phyloP scores from a whole-genome alignment of 2,113 vertebrate species.

The Perca schrenkii region DNA sequence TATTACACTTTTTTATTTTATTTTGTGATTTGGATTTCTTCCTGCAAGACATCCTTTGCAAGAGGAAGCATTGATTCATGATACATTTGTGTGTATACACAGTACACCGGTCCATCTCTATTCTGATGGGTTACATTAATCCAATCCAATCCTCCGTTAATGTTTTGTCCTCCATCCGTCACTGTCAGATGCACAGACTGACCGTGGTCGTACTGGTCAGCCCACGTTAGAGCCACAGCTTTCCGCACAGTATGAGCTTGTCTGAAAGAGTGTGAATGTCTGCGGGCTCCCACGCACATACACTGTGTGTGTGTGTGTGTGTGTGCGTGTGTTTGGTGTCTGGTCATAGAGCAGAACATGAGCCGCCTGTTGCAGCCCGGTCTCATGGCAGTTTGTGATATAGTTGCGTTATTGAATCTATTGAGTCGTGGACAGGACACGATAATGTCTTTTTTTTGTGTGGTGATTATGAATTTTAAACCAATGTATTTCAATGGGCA shows the following conservation, averaged over 20 bases:
- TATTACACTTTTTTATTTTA: not conserved
- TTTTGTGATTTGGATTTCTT: not conserved
- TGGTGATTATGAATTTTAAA: too few relatives aligned
- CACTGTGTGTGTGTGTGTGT: constrained; percentile 5
- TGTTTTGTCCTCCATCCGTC: constrained; percentile 60
- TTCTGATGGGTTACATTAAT: constrained; percentile 54
- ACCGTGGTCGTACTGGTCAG: constrained; percentile 45
- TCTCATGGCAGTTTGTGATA: too few relatives aligned
- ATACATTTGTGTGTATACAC: not conserved
- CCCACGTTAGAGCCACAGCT: constrained; percentile 26
- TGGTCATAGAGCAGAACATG: constrained; percentile 44
- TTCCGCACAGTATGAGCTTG: constrained; percentile 18
- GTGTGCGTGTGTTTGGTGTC: not conserved
- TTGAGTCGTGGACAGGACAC: too few relatives aligned
- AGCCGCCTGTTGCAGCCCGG: constrained; percentile 9
- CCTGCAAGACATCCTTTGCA: not conserved
- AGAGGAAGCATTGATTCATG: not conserved
- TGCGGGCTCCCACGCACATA: constrained; percentile 7
- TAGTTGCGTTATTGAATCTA: too few relatives aligned
- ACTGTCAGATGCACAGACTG: constrained; percentile 63
- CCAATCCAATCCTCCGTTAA: constrained; percentile 8
- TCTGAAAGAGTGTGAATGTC: constrained; percentile 21
- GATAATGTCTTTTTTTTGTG: too few relatives aligned
- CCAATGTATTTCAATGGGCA: too few relatives aligned
- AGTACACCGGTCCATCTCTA: constrained; percentile 3